Conservation (phyloP, 2,113 vertebrate species). For the Saimiri boliviensis region DNA sequence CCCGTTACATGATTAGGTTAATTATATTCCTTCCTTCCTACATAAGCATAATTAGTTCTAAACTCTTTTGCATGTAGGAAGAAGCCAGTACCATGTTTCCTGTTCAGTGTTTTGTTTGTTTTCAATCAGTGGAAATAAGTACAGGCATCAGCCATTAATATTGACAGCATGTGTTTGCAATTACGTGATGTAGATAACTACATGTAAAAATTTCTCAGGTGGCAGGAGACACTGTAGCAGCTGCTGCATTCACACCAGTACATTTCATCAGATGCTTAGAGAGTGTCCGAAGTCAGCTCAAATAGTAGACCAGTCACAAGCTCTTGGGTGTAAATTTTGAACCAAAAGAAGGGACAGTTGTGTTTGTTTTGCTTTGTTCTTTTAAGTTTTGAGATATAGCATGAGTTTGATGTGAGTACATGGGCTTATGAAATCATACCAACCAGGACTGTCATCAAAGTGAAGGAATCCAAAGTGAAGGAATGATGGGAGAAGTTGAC, state of each 20-base stretch:
- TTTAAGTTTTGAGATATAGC: background rate
- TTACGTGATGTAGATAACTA: background rate
- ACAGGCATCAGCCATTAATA: background rate
- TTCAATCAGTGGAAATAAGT: background rate
- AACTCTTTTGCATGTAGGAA: background rate
- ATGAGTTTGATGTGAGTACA: background rate
- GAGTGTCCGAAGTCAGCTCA: background rate
- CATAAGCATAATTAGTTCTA: background rate
- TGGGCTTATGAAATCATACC: background rate
- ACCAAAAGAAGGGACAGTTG: background rate
- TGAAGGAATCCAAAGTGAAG: conserved; percentile 2
- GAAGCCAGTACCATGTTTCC: background rate
- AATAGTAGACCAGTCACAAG: background rate
- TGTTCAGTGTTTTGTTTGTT: background rate
- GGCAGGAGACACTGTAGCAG: background rate
- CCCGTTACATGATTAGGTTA: background rate
- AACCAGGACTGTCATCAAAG: background rate
- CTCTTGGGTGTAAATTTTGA: background rate
- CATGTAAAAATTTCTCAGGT: background rate
- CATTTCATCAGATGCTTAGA: background rate
- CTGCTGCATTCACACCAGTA: background rate
- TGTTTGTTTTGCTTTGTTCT: background rate
- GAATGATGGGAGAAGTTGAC: background rate
- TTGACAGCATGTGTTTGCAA: background rate
- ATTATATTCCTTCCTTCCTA: background rate